Evolutionary conservation across 2,888 invertebrate species (phyloP), one percentile per base, ranked within the genome.

Genomic region (Synergus laeviventris): DNA sequence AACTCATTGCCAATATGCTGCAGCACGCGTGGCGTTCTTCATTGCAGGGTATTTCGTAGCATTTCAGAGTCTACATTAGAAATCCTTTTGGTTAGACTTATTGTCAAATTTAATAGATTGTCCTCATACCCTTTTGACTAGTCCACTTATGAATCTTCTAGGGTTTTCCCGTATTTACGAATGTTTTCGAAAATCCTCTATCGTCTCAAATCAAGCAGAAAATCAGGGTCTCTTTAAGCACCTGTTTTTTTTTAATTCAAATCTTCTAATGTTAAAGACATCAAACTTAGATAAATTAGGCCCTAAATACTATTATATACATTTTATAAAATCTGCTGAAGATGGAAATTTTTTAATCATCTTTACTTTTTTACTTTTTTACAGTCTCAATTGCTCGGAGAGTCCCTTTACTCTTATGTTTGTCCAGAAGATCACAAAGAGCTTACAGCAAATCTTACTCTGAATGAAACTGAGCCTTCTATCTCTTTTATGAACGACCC

Each of bases 301-400:
- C n/a, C n/a, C n/a, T n/a, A n/a, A 42, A 42, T 8, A 14, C 11
- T 42, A 42, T 42, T 42, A 14, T 42, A 4, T 1, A 42, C 11
- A 7, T 42, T 42, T 11, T 9, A 9, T 9, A 14, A 49, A 49
- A 42, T 12, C 45, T 49, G 11, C 9, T 21, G 9, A 4, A 21
- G 12, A 3, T 11, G n/a, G 49, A 73, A 42, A 78, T 74, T 24
- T 49, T 49, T 49, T 5, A 7, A 7, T n/a, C 0, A 1, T 49
- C n/a, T 54, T 54, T 7, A 31, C 5, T 56, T 16, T 9, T 62
- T 62, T 75, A 82, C 75, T 79, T 81, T 73, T 74, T 92, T 92
- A 31, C 93, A 97, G 95, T 94, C 95, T 86, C 97, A 98, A 89
- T 92, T 97, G 83, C 93, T 97, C 89, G 96, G 96, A 18, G 95